Evolutionary conservation across 2,797 vertebrate species (phyloP), one percentile per base, ranked within the genome.

Genomic region (Periparus ater): DNA sequence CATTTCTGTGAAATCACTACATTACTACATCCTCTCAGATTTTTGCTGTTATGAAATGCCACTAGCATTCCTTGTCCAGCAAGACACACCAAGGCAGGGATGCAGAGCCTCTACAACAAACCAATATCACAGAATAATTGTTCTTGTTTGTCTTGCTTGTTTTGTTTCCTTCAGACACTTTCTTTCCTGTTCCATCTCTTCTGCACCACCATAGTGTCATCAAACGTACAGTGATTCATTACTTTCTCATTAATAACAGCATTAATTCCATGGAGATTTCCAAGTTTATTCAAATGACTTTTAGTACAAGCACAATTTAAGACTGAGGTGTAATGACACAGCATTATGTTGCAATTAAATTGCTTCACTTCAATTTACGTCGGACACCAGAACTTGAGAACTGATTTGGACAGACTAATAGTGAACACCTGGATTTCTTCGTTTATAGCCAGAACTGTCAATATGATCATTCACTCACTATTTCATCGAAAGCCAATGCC

Each of bases 151-250:
- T 13, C 58, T 34, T 29, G 10, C 16, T 44, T 21, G 20, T 48
- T 88, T 53, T 70, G 29, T 19, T 83, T 22, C 42, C 16, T 48
- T 60, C 66, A 34, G 34, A n/a, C 32, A 38, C 20, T 50, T 58
- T 29, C 17, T 18, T 53, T 58, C 27, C 55, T 16, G 15, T 27
- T 70, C 51, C 1, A 0, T n/a, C 63, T 67, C 34, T 62, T 77
- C 21, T 21, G 44, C 23, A 58, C 51, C 53, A 78, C 7, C 1
- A 0, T 18, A 40, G 13, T 5, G 26, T 8, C 34, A 79, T 34
- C 29, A 61, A 71, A 70, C 20, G 44, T 1, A 58, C 5, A 61
- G 60, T 1, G 2, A 48, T 74, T 73, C 0, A 0, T 21, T 91
- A 57, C 45, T 13, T 53, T 60, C 22, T 77, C 48, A 62, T 50